Percentiles rank a stretch among this genome's conserved stretches.
Evolutionary conservation across 2,113 vertebrate species (phyloP).

Genomic region (Morone chrysops): DNA sequence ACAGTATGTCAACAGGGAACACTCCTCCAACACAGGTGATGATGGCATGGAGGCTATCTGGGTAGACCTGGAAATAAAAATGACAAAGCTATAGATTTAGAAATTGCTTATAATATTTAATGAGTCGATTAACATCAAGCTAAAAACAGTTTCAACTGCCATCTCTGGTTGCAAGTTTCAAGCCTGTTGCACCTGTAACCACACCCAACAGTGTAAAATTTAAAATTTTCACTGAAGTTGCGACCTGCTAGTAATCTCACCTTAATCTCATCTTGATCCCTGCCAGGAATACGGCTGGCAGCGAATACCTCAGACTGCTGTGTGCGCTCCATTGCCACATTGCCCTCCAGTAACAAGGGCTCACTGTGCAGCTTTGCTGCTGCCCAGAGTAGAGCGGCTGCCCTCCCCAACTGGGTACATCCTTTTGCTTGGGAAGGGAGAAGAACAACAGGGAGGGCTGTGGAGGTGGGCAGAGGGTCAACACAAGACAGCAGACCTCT

Average conservation of each 20-base stretch:
- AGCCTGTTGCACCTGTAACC: not conserved
- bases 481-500: constrained; percentile 75
- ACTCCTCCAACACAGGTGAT: constrained; percentile 78
- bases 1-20: constrained; percentile 82
- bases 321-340: constrained; percentile 79
- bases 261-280: constrained; percentile 79
- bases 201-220: not conserved
- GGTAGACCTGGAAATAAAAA: constrained; percentile 78
- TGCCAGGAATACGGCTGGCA: constrained; percentile 82
- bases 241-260: constrained; percentile 56
- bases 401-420: constrained; percentile 75
- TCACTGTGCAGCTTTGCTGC: constrained; percentile 81
- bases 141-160: not conserved
- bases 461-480: constrained; percentile 83
- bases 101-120: not conserved
- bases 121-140: not conserved
- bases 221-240: not conserved
- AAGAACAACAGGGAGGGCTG: constrained; percentile 81
- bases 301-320: constrained; percentile 84
- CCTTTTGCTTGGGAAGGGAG: constrained; percentile 67
- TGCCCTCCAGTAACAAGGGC: constrained; percentile 79
- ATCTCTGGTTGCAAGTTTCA: not conserved
- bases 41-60: constrained; percentile 83
- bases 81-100: not conserved
- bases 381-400: constrained; percentile 83